Evolutionary conservation across 2,888 invertebrate species (phyloP).

Genomic region (Acrocyrtus sp.): DNA sequence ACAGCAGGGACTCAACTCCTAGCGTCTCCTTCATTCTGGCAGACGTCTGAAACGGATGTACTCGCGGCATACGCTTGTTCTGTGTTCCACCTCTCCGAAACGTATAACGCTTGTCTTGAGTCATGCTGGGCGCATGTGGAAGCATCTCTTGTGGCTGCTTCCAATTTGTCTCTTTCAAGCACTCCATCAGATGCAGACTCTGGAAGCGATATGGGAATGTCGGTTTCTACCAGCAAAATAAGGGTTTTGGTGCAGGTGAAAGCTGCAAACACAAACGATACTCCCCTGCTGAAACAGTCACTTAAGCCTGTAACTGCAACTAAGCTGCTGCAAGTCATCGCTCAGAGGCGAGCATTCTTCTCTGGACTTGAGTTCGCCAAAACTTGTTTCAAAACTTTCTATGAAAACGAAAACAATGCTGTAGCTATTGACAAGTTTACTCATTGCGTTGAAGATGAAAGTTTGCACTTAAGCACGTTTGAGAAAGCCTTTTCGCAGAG

Average conservation of each 20-base stretch:
- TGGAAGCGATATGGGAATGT: conserved; percentile 28
- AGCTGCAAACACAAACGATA: conserved; percentile 61
- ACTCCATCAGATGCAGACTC: conserved; percentile 46
- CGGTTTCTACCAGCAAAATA: conserved; percentile 38
- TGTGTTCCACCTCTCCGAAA: conserved; percentile 59
- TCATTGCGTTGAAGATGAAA: conserved; percentile 51
- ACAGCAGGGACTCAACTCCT: conserved; percentile 47
- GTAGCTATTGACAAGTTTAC: conserved; percentile 47
- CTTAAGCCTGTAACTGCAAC: conserved; percentile 78
- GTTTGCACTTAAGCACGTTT: conserved; percentile 44
- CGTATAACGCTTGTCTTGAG: conserved; percentile 60
- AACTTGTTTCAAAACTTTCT: conserved; percentile 42
- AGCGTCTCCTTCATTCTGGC: conserved; percentile 50
- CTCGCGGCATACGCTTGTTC: conserved; percentile 30
- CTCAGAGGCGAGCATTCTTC: conserved; percentile 53
- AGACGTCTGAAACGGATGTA: conserved; percentile 26
- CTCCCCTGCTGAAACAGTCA: conserved; percentile 77
- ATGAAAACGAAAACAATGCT: conserved; percentile 19
- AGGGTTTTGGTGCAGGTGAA: conserved; percentile 57
- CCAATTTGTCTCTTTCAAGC: conserved; percentile 27
- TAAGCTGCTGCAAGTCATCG: conserved; percentile 73
- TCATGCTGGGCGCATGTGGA: conserved; percentile 54
- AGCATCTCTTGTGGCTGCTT: conserved; percentile 43
- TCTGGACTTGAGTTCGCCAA: conserved; percentile 43
- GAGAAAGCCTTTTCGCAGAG: conserved; percentile 53